Evolutionary conservation across 2,113 vertebrate species (phyloP).

Genomic region (Urocitellus parryii): DNA sequence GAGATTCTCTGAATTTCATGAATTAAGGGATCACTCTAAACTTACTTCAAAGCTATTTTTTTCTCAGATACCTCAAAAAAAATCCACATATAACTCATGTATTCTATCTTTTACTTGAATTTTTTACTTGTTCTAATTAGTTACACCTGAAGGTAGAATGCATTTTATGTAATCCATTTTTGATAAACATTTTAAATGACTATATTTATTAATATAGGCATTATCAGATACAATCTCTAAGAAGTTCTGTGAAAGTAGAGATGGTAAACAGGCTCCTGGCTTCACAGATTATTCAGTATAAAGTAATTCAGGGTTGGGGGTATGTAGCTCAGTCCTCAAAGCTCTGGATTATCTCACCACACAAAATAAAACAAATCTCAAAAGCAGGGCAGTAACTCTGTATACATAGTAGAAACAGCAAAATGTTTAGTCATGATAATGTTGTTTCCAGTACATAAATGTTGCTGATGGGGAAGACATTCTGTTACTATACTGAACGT

Average conservation of each 20-base stretch:
- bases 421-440: neutral
- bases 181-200: neutral
- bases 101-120: too few relatives aligned
- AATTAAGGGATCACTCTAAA: neutral
- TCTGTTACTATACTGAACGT: neutral
- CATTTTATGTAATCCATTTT: neutral
- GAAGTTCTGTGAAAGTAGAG: neutral
- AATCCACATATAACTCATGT: neutral
- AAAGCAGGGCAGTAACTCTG: too few relatives aligned
- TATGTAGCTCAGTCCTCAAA: too few relatives aligned
- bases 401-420: too few relatives aligned
- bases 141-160: too few relatives aligned
- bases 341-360: too few relatives aligned
- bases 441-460: constrained; percentile 30
- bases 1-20: constrained; percentile 5
- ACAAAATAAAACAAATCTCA: too few relatives aligned
- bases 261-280: too few relatives aligned
- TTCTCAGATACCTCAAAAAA: neutral
- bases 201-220: neutral
- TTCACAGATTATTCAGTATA: too few relatives aligned
- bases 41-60: neutral
- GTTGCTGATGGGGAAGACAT: constrained; percentile 27
- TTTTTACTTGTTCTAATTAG: too few relatives aligned
- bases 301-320: too few relatives aligned
- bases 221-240: neutral